Evolutionary conservation across 2,113 vertebrate species (phyloP), one percentile per base, ranked within the genome.

Genomic region (Morphnarchus princeps): DNA sequence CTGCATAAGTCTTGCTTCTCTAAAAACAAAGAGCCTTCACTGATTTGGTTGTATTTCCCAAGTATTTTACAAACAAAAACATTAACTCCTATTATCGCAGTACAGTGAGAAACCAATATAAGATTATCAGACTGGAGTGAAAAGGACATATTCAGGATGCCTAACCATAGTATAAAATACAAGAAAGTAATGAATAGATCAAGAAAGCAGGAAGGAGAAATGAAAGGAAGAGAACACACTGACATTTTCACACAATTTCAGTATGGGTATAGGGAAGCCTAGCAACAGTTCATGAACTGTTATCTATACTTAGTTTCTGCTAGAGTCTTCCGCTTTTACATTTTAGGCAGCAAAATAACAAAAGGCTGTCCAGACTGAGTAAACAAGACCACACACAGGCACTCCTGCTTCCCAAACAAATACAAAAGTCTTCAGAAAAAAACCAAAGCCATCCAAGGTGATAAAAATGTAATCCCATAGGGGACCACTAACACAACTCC

Each of bases 361-460:
- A 92, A 91, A 89, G 62, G 7, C 32, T 70, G 19, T 38, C 22
- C 77, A 59, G 50, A 86, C 16, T 55, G 67, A 88, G 57, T 86
- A 93, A 96, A 96, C 55, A 96, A 83, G 86, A 89, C 63, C 82
- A 86, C 85, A 97, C 69, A 89, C 26, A 90, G 85, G 15, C 49
- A 93, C 16, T 88, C 18, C 62, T 32, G 36, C 78, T 88, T 94
- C 59, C 59, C 71, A 73, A 92, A 88, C 15, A 93, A 88, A 90
- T 29, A 94, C 2, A 1, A 31, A 83, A 94, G 36, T 83, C 58
- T 93, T 91, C 79, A 94, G 71, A 65, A 95, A 94, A 96, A 96
- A 90, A 40, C 71, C 12, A 73, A 93, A 90, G 25, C 36, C 45
- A 82, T 89, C 77, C 83, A 94, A 93, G 25, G 62, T 83, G 78